These are phyloP conservation scores for Tapirus terrestris DNA, from an alignment of 2,113 vertebrate species.

Conservation along the genomic window DNA sequence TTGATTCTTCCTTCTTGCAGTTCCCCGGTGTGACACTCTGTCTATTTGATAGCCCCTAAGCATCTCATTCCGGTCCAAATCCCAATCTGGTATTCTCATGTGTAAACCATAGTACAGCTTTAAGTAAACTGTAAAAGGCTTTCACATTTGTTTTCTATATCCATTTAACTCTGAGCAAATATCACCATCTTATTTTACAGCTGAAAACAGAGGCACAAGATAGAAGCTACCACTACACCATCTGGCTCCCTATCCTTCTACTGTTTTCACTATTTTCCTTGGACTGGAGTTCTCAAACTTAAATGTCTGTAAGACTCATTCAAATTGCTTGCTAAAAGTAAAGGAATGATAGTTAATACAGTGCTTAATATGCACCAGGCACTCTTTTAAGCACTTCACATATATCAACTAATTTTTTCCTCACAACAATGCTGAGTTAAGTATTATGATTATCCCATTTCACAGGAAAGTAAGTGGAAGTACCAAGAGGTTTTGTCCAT, in stretches of 20 bases:
- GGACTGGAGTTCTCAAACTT: neutral
- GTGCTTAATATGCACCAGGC: neutral
- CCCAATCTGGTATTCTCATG: slow-evolving; percentile 16
- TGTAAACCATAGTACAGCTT: neutral
- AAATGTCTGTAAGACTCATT: neutral
- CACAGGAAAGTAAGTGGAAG: neutral
- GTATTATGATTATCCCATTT: neutral
- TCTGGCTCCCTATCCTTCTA: neutral
- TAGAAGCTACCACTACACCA: neutral
- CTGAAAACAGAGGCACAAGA: neutral
- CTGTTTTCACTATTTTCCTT: neutral
- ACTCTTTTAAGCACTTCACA: neutral
- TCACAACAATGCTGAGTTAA: neutral
- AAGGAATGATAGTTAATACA: neutral
- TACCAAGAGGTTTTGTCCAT: neutral
- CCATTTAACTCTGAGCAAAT: slow-evolving; percentile 53
- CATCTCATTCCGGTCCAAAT: neutral
- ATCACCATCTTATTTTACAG: slow-evolving; percentile 20
- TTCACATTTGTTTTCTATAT: slow-evolving; percentile 53
- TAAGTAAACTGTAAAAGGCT: slow-evolving; percentile 14
- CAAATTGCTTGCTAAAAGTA: slow-evolving; percentile 6
- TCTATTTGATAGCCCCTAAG: neutral
- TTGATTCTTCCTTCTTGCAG: neutral
- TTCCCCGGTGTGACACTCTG: neutral
- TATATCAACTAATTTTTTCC: neutral